Evolutionary conservation across 2,113 vertebrate species (phyloP).

Genomic region (Casuarius casuarius): DNA sequence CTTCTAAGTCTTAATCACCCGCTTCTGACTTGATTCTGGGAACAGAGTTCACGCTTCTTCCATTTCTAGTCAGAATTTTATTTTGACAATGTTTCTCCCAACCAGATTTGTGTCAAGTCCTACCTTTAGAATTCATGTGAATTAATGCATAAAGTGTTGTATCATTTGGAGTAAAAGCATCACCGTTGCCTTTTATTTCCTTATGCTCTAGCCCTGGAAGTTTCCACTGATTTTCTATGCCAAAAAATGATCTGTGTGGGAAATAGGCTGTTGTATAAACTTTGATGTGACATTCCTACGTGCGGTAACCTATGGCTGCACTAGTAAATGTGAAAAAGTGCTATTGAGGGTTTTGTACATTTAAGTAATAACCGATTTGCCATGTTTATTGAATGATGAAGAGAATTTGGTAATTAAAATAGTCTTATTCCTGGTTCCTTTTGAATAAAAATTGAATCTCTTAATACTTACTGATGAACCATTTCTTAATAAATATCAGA

Average conservation of each 20-base stretch:
- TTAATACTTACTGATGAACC: not conserved
- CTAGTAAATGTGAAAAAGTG: not conserved
- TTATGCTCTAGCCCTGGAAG: not conserved
- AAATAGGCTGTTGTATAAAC: not conserved
- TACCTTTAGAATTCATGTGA: not conserved
- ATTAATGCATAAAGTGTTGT: not conserved
- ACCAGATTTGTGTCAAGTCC: not conserved
- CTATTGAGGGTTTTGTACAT: not conserved
- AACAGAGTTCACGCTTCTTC: not conserved
- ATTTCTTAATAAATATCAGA: not conserved
- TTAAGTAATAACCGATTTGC: not conserved
- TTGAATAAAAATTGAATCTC: not conserved
- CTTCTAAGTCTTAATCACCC: not conserved
- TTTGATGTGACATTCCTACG: accelerated
- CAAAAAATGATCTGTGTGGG: not conserved
- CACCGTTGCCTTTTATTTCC: not conserved
- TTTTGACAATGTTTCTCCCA: not conserved
- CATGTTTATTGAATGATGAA: not conserved
- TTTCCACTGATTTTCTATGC: not conserved
- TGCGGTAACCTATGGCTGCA: not conserved
- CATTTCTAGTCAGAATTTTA: not conserved
- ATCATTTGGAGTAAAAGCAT: not conserved
- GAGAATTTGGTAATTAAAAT: not conserved
- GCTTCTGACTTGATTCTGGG: not conserved
- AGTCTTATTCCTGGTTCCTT: not conserved